Evolutionary conservation across 2,113 vertebrate genomes (phyloP), one percentile per base, ranked within the genome.

Genomic region (Ia io): DNA sequence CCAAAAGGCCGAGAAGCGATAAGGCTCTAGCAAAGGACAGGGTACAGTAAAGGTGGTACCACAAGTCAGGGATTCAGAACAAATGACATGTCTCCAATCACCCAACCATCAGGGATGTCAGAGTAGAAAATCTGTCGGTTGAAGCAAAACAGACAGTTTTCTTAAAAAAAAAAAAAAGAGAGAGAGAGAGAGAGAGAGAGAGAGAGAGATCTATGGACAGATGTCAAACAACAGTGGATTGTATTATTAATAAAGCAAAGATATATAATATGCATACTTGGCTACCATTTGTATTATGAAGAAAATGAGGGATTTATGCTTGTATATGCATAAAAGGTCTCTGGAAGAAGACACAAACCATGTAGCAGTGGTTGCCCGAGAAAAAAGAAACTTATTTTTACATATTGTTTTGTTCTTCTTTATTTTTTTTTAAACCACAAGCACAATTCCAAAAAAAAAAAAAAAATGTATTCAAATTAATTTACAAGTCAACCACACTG

Each of bases 401-500:
- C 47, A 65, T 88, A 59, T 40, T 9, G 32, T 91, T 84, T 90
- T 71, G 30, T 88, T 79, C 18, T 73, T 70, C 13, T 69, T 88
- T 53, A 40, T n/a, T 76, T 80, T 87, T 90, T 82, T 23, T 71
- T 92, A 82, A 94, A 47, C 28, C 30, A 61, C 1, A 51, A 59
- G 47, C 18, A 83, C 4, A 40, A 87, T 32, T 76, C n/a, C 22
- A 76, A 61, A 94, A 70, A 84, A 28, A 94, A 70, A 84, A 28
- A 71, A 92, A 95, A 84, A 91, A 59, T 47, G 14, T 78, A 73
- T 70, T 96, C 80, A 89, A 80, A 65, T 85, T 84, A 88, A 93
- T 53, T 94, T 91, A 83, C 6, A 87, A 79, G 42, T 78, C 40
- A 96, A 93, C 28, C 25, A 95, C 53, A n/a, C 71, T 93, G 25